Percentiles rank a stretch among this genome's conserved stretches.
Evolutionary conservation across 1,140 invertebrate species (phyloP).

Genomic region (Drosophila triauraria): DNA sequence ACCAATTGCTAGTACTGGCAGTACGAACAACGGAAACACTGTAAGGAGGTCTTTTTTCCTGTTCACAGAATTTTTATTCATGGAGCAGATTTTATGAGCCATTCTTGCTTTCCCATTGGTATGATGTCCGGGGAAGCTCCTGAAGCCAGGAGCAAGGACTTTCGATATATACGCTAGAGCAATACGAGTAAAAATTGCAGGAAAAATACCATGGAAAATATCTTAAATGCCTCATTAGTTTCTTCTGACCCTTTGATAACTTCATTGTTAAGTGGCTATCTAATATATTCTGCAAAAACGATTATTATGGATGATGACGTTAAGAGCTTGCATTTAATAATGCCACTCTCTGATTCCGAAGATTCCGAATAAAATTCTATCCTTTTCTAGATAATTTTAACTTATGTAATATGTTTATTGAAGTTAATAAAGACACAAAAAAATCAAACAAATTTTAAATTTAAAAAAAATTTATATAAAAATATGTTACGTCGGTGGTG

Average conservation of each 20-base stretch:
- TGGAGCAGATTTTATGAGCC: no score
- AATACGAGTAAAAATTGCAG: neutral
- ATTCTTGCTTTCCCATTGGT: neutral
- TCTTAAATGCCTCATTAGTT: neutral
- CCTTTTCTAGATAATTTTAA: no score
- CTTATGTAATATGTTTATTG: no score
- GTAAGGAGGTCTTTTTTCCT: neutral
- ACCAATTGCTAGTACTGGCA: neutral
- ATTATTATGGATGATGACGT: conserved; percentile 5
- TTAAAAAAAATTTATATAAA: no score
- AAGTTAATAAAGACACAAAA: no score
- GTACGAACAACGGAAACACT: no score
- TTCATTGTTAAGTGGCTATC: neutral
- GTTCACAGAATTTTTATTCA: neutral
- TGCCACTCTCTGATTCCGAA: no score
- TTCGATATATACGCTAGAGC: neutral
- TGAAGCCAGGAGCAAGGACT: conserved; percentile 1
- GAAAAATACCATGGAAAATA: neutral
- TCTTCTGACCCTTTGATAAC: neutral
- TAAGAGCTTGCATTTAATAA: no score
- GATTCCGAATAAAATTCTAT: no score
- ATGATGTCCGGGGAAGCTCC: neutral
- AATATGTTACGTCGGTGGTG: no score
- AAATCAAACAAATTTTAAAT: no score
- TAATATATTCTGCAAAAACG: neutral